phyloP scores from a whole-genome alignment of 2,888 invertebrate genomes.

The Phoenoteleia sp. region DNA sequence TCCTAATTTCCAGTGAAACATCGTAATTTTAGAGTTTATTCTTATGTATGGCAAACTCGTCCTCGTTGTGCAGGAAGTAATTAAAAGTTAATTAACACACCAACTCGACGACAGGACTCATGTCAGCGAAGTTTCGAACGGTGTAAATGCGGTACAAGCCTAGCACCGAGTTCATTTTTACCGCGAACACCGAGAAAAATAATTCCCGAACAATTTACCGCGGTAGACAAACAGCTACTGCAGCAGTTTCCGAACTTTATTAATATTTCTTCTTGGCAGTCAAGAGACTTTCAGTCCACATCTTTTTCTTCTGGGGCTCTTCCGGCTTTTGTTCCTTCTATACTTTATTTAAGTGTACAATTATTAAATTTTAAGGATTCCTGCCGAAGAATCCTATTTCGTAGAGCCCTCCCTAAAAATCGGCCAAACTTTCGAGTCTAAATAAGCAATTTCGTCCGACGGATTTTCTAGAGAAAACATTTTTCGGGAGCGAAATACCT shows the following conservation, averaged over 20 bases:
- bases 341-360: conserved; percentile 55
- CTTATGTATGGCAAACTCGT: conserved; percentile 29
- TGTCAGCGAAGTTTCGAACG: conserved; percentile 64
- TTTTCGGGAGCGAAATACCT: neutral
- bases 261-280: conserved; percentile 59
- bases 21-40: conserved; percentile 44
- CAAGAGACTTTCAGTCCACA: conserved; percentile 39
- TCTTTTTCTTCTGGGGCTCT: conserved; percentile 17
- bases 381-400: neutral
- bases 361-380: conserved; percentile 44
- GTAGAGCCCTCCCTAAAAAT: neutral
- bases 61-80: conserved; percentile 59
- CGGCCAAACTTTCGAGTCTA: neutral
- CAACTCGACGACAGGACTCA: conserved; percentile 63
- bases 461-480: too few species aligned
- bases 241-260: conserved; percentile 68
- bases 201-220: conserved; percentile 60
- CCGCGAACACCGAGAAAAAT: conserved; percentile 54
- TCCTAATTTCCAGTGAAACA: neutral
- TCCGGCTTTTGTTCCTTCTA: conserved; percentile 2
- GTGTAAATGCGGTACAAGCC: conserved; percentile 45
- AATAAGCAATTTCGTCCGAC: conserved; percentile 8
- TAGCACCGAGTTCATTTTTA: conserved; percentile 47
- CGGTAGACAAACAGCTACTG: conserved; percentile 62
- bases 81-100: conserved; percentile 72